These are phyloP conservation scores for Galerucella nymphaeae DNA, from an alignment of 2,888 invertebrate genomes.

Conservation along the genomic window DNA sequence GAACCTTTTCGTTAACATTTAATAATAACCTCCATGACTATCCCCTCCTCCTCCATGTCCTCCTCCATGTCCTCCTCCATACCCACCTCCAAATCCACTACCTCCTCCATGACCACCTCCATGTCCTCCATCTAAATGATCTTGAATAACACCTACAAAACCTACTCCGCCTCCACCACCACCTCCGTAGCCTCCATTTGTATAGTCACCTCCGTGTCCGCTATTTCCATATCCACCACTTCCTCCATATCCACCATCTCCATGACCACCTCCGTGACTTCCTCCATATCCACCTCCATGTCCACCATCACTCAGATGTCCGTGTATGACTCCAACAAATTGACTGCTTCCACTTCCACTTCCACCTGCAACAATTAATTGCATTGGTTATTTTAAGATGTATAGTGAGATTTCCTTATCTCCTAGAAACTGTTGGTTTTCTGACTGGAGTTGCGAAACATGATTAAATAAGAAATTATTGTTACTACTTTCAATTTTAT, in stretches of 20 bases:
- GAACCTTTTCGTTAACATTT: not conserved
- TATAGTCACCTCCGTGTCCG: not conserved
- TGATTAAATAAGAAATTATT: no score
- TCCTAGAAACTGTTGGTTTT: no score
- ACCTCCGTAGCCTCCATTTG: not conserved
- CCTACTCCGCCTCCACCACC: conserved; percentile 7
- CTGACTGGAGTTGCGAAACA: no score
- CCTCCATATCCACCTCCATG: conserved; percentile 5
- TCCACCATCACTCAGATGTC: not conserved
- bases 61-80: conserved; percentile 7
- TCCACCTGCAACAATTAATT: conserved; percentile 3
- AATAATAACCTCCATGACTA: conserved; percentile 8
- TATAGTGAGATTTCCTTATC: no score
- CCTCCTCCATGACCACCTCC: conserved; percentile 26
- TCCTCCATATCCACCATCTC: conserved; percentile 1
- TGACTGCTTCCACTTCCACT: not conserved
- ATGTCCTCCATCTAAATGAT: conserved; percentile 16
- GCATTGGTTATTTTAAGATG: no score
- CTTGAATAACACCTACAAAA: not conserved
- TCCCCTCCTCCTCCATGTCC: conserved; percentile 20
- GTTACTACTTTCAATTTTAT: no score
- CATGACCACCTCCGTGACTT: not conserved
- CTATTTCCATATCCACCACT: conserved; percentile 11
- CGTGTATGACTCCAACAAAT: not conserved
- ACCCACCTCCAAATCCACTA: not conserved